Evolutionary conservation across 2,888 invertebrate species (phyloP).

Genomic region (Phlogophora meticulosa): DNA sequence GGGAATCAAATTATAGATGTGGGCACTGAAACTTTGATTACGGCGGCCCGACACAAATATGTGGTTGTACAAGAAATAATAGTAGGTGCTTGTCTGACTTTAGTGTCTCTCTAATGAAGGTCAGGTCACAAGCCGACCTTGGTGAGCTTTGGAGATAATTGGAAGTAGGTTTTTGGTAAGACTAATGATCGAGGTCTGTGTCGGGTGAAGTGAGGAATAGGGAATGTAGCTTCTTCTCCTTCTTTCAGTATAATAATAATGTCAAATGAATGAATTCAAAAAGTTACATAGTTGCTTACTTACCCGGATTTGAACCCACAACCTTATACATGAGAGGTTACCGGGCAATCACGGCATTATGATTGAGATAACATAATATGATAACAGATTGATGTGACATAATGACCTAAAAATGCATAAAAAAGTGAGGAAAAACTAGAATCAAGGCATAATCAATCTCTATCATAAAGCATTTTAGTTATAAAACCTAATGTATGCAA

Average conservation of each 20-base stretch:
- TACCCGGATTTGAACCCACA: too few relatives aligned
- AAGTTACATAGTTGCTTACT: too few relatives aligned
- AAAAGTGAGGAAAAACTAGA: not conserved
- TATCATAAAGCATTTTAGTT: conserved; percentile 43
- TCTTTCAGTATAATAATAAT: too few relatives aligned
- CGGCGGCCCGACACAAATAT: conserved; percentile 16
- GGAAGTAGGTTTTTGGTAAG: not conserved
- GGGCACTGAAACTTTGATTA: conserved; percentile 38
- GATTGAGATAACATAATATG: too few relatives aligned
- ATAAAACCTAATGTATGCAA: conserved; percentile 52
- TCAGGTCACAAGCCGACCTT: conserved; percentile 24
- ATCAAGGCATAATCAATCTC: conserved; percentile 32
- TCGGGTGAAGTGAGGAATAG: too few relatives aligned
- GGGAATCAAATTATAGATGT: conserved; percentile 42
- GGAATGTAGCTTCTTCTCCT: too few relatives aligned
- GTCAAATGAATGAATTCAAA: too few relatives aligned
- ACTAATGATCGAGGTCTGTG: not conserved
- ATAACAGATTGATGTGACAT: too few relatives aligned
- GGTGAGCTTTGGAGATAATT: conserved; percentile 19
- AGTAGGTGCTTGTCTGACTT: conserved; percentile 10
- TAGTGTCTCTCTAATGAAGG: conserved; percentile 28
- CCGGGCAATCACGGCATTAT: too few relatives aligned
- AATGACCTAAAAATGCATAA: too few relatives aligned
- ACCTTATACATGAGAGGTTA: too few relatives aligned
- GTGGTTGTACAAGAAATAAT: conserved; percentile 32